Evolutionary conservation across 2,888 invertebrate species (phyloP).

Genomic region (Cetonia aurata): DNA sequence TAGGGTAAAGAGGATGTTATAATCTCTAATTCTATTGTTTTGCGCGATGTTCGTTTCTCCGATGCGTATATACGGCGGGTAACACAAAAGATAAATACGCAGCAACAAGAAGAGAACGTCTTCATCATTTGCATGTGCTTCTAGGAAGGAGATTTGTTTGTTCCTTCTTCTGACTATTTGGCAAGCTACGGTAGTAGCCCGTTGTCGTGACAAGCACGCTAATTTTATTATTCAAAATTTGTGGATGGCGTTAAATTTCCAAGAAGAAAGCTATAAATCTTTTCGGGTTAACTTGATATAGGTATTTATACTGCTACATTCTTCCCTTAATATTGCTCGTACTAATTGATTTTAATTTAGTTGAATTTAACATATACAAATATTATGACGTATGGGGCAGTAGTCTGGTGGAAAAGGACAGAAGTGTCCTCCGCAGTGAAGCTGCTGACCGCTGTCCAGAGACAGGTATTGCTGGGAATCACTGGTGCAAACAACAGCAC

Average conservation of each 20-base stretch:
- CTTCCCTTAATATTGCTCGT: too few species aligned
- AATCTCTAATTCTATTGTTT: constrained; percentile 22
- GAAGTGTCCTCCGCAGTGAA: too few species aligned
- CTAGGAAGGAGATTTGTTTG: constrained; percentile 31
- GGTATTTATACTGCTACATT: too few species aligned
- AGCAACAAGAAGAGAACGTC: constrained; percentile 23
- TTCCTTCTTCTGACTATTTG: constrained; percentile 13
- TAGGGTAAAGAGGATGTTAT: constrained; percentile 3
- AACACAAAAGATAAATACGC: constrained; percentile 28
- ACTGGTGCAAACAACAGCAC: too few species aligned
- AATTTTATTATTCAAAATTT: constrained; percentile 2
- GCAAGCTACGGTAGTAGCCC: neutral
- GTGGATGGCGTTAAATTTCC: neutral
- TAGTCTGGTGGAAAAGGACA: too few species aligned
- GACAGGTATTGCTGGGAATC: too few species aligned
- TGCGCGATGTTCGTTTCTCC: constrained; percentile 5
- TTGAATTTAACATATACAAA: too few species aligned
- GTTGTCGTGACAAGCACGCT: neutral
- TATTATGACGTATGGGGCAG: too few species aligned
- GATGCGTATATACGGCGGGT: constrained; percentile 8
- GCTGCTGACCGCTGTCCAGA: too few species aligned
- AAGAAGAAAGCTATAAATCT: too few species aligned
- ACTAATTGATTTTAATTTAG: too few species aligned
- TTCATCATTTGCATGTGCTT: constrained; percentile 34
- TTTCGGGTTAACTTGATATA: neutral